These are phyloP conservation scores for Ia io DNA, from an alignment of 2,113 vertebrate genomes.

Conservation along the genomic window DNA sequence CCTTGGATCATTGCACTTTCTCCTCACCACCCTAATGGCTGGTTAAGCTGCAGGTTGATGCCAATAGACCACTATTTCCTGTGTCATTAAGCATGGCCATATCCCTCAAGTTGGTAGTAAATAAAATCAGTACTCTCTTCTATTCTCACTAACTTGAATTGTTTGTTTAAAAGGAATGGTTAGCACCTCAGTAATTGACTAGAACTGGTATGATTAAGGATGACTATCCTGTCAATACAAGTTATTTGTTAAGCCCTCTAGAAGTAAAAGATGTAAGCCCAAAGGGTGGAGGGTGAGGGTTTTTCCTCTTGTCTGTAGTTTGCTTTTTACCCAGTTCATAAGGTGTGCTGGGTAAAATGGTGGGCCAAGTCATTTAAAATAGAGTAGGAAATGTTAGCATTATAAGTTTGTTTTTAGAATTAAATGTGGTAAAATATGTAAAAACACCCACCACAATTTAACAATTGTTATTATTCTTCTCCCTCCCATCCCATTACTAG, in stretches of 20 bases:
- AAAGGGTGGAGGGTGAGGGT: not conserved
- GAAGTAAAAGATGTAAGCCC: not conserved
- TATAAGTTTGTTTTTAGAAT: not conserved
- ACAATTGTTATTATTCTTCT: not conserved
- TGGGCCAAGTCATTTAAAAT: not conserved
- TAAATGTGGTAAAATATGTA: not conserved
- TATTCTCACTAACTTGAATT: not conserved
- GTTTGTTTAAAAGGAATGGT: constrained; percentile 23
- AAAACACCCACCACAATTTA: not conserved
- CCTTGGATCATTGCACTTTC: not conserved
- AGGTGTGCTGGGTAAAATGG: not conserved
- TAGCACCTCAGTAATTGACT: not conserved
- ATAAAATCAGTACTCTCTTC: not conserved
- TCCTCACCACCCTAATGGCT: not conserved
- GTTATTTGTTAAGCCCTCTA: not conserved
- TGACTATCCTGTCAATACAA: not conserved
- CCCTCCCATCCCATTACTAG: not conserved
- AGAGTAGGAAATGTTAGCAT: not conserved
- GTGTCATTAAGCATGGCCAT: not conserved
- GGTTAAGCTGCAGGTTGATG: not conserved
- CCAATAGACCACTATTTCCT: not conserved
- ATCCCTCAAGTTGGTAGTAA: not conserved
- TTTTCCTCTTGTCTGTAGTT: not conserved
- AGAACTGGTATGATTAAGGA: not conserved
- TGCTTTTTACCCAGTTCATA: not conserved